Evolutionary conservation across 2,113 vertebrate genomes (phyloP), one percentile per base, ranked within the genome.

Genomic region (Platichthys flesus): DNA sequence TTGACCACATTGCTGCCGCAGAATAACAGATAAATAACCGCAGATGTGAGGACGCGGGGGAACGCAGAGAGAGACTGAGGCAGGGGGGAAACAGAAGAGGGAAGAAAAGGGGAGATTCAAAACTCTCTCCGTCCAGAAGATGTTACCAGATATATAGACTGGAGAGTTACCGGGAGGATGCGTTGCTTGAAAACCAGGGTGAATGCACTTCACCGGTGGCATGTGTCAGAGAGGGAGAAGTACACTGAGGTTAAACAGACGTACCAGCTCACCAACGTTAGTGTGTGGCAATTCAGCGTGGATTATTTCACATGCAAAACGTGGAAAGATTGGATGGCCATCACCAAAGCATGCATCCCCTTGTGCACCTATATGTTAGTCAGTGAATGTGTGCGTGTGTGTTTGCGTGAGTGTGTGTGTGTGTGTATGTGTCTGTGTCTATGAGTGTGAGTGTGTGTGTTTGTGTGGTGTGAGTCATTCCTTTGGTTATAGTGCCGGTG

Each of bases 11-110:
- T 92, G 79, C 82, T 76, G 80, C 78, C 62, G 42, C 79, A 80
- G 81, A 84, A 90, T 85, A 91, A 90, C 87, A 91, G 87, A 93
- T 92, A 92, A 93, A 92, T 89, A 89, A 87, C 78, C 87, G 60
- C 93, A 94, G 86, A 92, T 92, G 91, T 90, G 82, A 72, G 82
- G 76, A 81, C 6, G 31, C 31, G 31, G 31, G 31, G 31, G 74
- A 81, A 58, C 78, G 70, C 51, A 26, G 21, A 52, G 66, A 42
- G 23, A 69, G 64, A 31, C 7, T 9, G 51, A 9, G 55, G 18
- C 8, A 28, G 37, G n/a, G 55, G 55, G 21, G 79, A 71, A 65
- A 82, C 65, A 71, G 75, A 64, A 35, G 84, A 80, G 72, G 55
- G 76, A 51, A 42, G 59, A 56, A 69, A 72, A 71, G 47, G 47